A percentile compares a stretch with the other conserved stretches of the same genome.
phyloP scores from a whole-genome alignment of 2,888 invertebrate genomes.

The Leptura quadrifasciata region DNA sequence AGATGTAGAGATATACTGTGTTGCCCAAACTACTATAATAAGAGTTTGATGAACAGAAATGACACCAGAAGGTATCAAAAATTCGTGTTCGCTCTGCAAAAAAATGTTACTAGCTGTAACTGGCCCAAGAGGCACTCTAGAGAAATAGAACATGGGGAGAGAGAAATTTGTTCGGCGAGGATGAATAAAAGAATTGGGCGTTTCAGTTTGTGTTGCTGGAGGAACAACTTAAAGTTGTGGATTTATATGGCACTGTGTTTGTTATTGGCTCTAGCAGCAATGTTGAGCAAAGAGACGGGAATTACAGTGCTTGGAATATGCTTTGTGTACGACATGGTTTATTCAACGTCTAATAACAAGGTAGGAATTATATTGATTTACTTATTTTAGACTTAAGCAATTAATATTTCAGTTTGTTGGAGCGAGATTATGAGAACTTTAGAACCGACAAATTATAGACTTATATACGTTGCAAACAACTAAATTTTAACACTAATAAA shows the following conservation, averaged over 20 bases:
- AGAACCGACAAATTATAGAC: background rate
- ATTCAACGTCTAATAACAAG: conserved; percentile 70
- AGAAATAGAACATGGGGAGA: conserved; percentile 44
- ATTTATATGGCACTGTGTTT: conserved; percentile 79
- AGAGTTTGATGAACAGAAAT: conserved; percentile 52
- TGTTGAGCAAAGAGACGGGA: conserved; percentile 97
- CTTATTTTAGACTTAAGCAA: background rate
- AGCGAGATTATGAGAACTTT: background rate
- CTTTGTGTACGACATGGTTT: conserved; percentile 89
- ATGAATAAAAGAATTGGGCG: conserved; percentile 26
- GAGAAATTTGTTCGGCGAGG: conserved; percentile 39
- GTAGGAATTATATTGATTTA: conserved; percentile 54
- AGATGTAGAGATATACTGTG: conserved; percentile 76
- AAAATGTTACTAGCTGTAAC: conserved; percentile 69
- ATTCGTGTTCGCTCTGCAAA: conserved; percentile 67
- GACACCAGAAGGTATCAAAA: conserved; percentile 68
- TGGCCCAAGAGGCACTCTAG: conserved; percentile 65
- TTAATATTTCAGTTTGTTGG: background rate
- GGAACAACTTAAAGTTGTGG: conserved; percentile 73
- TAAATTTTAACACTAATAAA: background rate
- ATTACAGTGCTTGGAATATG: conserved; percentile 94
- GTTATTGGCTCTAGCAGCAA: conserved; percentile 81
- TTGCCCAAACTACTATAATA: conserved; percentile 65
- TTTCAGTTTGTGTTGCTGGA: conserved; percentile 65
- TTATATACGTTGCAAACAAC: background rate